phyloP scores from a whole-genome alignment of 2,888 invertebrate species.

The Metalampra italica region DNA sequence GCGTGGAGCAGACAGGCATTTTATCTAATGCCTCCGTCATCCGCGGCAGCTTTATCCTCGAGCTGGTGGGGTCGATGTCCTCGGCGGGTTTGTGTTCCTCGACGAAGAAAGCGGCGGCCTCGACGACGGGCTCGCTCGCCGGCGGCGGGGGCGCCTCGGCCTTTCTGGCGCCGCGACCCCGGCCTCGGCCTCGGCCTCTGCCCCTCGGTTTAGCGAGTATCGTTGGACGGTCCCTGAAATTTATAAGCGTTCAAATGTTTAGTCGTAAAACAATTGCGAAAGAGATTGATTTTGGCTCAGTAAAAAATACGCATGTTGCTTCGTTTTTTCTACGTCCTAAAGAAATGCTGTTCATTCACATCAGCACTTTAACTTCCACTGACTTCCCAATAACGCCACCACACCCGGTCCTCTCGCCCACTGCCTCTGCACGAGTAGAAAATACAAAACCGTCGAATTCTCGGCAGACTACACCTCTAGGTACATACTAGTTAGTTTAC shows the following conservation, averaged over 20 bases:
- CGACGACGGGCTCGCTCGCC: constrained; percentile 21
- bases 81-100: constrained; percentile 26
- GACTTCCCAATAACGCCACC: no score
- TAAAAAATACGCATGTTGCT: no score
- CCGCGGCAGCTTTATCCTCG: constrained; percentile 66
- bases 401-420: no score
- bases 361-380: no score
- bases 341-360: no score
- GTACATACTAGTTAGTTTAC: no score
- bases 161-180: constrained; percentile 51
- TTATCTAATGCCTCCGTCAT: constrained; percentile 70
- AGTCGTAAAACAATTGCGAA: no score
- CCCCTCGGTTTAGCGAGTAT: constrained; percentile 47
- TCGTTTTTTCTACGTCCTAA: no score
- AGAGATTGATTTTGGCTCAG: background rate
- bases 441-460: no score
- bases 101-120: constrained; percentile 26
- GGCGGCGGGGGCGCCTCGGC: constrained; percentile 25
- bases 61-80: constrained; percentile 62
- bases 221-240: constrained; percentile 58
- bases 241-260: background rate
- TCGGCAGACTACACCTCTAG: no score
- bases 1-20: constrained; percentile 53
- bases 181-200: constrained; percentile 44
- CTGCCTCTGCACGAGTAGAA: no score